Evolutionary conservation across 2,888 invertebrate species (phyloP).

Genomic region (Diabrotica balteata): DNA sequence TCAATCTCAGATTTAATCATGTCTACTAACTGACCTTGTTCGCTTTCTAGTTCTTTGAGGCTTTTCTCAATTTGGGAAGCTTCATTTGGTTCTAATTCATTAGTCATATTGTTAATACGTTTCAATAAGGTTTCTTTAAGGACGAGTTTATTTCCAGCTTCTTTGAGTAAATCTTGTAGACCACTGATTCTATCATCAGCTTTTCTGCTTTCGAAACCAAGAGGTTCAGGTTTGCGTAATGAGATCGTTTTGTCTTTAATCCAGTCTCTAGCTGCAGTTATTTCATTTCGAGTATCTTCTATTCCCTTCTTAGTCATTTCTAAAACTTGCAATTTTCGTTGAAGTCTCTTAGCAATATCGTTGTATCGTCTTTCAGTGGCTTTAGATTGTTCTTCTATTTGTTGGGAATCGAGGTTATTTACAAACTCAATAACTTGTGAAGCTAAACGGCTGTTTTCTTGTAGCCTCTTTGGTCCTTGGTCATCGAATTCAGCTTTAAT

Average conservation of each 20-base stretch:
- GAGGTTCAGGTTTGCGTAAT: conserved; percentile 70
- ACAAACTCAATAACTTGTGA: conserved; percentile 79
- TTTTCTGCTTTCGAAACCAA: conserved; percentile 80
- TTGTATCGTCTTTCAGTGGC: conserved; percentile 83
- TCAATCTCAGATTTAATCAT: conserved; percentile 78
- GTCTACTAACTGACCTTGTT: conserved; percentile 77
- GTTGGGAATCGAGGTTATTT: conserved; percentile 87
- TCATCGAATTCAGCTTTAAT: conserved; percentile 77
- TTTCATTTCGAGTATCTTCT: conserved; percentile 81
- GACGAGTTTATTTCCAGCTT: conserved; percentile 84
- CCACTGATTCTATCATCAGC: conserved; percentile 77
- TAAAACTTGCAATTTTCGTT: conserved; percentile 82
- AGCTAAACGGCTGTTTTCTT: conserved; percentile 74
- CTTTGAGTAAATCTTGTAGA: conserved; percentile 78
- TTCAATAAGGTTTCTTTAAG: conserved; percentile 84
- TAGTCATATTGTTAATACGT: conserved; percentile 81
- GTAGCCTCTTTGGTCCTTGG: conserved; percentile 74
- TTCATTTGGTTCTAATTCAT: conserved; percentile 85
- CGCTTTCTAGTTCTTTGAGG: conserved; percentile 73
- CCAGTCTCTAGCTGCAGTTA: conserved; percentile 81
- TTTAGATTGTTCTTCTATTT: conserved; percentile 87
- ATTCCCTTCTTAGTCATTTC: conserved; percentile 85
- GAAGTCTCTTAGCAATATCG: conserved; percentile 83
- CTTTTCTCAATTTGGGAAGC: conserved; percentile 79
- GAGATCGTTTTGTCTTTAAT: conserved; percentile 75